A percentile compares a stretch with the other conserved stretches of the same genome.
Conservation (phyloP, 2,797 vertebrate species). For the Ptychobarbus kaznakovi region DNA sequence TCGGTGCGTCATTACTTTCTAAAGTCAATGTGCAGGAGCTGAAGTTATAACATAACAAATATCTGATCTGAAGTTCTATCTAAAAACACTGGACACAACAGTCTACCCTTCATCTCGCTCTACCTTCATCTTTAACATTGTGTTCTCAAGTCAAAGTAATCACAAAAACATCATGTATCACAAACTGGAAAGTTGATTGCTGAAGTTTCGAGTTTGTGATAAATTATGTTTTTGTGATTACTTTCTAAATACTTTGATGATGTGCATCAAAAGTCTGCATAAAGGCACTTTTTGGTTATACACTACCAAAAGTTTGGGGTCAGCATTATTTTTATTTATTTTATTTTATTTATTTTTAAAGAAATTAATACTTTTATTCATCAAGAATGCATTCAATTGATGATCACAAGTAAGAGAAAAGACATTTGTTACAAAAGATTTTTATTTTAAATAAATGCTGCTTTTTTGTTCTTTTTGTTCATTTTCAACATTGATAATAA, state of each 20-base stretch:
- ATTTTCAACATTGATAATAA: too few relatives aligned
- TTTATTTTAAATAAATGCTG: background rate
- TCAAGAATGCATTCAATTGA: background rate
- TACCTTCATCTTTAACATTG: too few relatives aligned
- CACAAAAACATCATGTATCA: background rate
- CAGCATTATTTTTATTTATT: background rate
- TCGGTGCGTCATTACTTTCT: constrained; percentile 82
- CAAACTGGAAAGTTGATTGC: background rate
- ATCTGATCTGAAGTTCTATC: background rate
- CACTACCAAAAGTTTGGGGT: background rate
- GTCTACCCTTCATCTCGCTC: too few relatives aligned
- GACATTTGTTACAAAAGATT: too few relatives aligned
- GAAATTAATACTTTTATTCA: background rate
- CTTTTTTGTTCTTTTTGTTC: background rate
- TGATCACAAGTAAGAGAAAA: background rate
- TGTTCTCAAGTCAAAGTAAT: background rate
- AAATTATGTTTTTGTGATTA: background rate
- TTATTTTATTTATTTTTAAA: background rate
- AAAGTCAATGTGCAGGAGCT: background rate
- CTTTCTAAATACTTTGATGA: background rate
- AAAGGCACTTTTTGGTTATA: background rate
- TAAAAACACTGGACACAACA: background rate
- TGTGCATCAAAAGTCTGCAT: background rate
- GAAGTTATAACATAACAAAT: background rate
- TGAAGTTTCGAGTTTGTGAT: background rate